A percentile compares a stretch with the other conserved stretches of the same genome.
Conservation (phyloP, 2,113 vertebrate genomes). For the Spheniscus mendiculus region DNA sequence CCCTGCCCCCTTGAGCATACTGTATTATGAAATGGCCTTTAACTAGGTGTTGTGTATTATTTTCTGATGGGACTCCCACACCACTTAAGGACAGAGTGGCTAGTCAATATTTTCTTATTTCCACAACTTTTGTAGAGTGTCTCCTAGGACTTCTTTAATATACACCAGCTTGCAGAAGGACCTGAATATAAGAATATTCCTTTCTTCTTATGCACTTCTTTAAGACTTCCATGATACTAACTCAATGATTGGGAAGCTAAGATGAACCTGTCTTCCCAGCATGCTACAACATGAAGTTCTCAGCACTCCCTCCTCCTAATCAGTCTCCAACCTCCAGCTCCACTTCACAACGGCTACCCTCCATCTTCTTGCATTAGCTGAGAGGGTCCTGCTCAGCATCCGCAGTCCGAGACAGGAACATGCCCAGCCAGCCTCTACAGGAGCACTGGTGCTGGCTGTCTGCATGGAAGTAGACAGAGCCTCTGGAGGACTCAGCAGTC, state of each 20-base stretch:
- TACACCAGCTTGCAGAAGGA: neutral
- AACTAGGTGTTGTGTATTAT: neutral
- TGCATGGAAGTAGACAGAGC: neutral
- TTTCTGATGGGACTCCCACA: neutral
- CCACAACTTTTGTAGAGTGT: neutral
- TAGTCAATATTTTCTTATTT: neutral
- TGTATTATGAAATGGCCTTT: neutral
- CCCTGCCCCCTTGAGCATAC: neutral
- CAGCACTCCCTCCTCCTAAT: neutral
- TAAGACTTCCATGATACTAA: neutral
- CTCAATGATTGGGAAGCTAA: neutral
- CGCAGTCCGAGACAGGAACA: accelerated
- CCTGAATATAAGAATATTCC: neutral
- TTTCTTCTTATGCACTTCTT: neutral
- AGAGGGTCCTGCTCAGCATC: neutral
- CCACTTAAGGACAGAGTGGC: neutral
- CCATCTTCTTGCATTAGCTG: neutral
- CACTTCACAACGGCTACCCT: neutral
- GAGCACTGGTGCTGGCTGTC: too few species aligned
- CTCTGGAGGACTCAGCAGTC: neutral
- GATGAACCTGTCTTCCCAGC: neutral
- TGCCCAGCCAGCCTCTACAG: neutral
- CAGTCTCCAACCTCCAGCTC: neutral
- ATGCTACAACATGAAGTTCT: neutral
- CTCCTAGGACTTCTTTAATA: neutral